Percentiles rank a stretch among this genome's conserved stretches.
Evolutionary conservation across 2,888 invertebrate species (phyloP).

Genomic region (Lithophane socia): DNA sequence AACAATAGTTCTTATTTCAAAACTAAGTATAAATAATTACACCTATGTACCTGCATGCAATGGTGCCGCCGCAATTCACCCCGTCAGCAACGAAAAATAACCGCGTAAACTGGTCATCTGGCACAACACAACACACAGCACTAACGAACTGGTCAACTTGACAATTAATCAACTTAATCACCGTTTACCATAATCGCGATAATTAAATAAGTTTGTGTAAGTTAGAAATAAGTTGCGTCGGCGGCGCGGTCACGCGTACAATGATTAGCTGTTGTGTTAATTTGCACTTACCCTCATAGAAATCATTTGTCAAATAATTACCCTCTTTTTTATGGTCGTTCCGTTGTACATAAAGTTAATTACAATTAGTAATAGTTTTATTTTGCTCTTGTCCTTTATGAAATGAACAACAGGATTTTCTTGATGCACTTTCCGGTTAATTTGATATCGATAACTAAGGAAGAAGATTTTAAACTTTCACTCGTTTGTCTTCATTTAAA

Average conservation of each 20-base stretch:
- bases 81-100: slow-evolving; percentile 15
- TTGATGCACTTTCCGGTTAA: neutral
- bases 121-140: slow-evolving; percentile 38
- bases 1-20: slow-evolving; percentile 12
- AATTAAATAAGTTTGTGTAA: slow-evolving; percentile 59
- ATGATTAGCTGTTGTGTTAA: slow-evolving; percentile 37
- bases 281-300: slow-evolving; percentile 44
- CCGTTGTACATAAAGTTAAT: neutral
- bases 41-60: slow-evolving; percentile 30
- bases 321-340: slow-evolving; percentile 15
- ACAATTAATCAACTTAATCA: slow-evolving; percentile 60
- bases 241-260: slow-evolving; percentile 37
- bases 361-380: neutral
- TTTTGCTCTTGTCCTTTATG: neutral
- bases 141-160: slow-evolving; percentile 51
- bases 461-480: neutral
- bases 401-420: neutral
- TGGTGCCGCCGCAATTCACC: slow-evolving; percentile 4
- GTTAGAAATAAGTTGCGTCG: slow-evolving; percentile 36
- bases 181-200: slow-evolving; percentile 49
- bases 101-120: slow-evolving; percentile 30
- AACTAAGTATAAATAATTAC: neutral
- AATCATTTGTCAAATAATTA: slow-evolving; percentile 22
- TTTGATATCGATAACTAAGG: neutral
- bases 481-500: neutral